phyloP scores from a whole-genome alignment of 64 coral and sea anemone species.

The Porites australiensis region DNA sequence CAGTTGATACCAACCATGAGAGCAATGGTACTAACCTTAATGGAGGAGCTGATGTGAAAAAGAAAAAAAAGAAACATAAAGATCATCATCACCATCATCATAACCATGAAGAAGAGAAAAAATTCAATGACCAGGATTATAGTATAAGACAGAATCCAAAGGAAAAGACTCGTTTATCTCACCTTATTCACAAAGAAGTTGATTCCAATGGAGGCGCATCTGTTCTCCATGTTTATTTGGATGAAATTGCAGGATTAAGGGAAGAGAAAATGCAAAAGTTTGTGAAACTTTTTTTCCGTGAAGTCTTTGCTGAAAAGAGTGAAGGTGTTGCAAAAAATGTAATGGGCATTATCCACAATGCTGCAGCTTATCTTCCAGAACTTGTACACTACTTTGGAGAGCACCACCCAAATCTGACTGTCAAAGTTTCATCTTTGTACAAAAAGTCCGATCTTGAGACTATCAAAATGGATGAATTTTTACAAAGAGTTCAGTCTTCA shows the following conservation, averaged over 20 bases:
- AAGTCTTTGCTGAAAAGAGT: slow-evolving; percentile 89
- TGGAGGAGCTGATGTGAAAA: slow-evolving; percentile 77
- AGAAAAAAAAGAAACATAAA: slow-evolving; percentile 91
- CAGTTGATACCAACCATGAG: slow-evolving; percentile 39
- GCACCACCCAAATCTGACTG: slow-evolving; percentile 81
- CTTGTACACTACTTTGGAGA: slow-evolving; percentile 87
- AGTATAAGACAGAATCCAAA: slow-evolving; percentile 83
- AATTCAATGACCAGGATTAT: slow-evolving; percentile 84
- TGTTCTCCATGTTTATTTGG: slow-evolving; percentile 86
- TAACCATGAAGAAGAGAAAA: slow-evolving; percentile 76
- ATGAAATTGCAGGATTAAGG: slow-evolving; percentile 87
- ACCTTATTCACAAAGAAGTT: slow-evolving; percentile 88
- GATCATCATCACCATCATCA: slow-evolving; percentile 72
- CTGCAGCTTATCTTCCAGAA: slow-evolving; percentile 90
- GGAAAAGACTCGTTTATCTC: slow-evolving; percentile 90
- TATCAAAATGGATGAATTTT: slow-evolving; percentile 88
- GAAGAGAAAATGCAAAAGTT: slow-evolving; percentile 92
- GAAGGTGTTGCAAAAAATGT: slow-evolving; percentile 78
- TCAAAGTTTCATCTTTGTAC: slow-evolving; percentile 87
- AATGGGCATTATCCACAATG: slow-evolving; percentile 95
- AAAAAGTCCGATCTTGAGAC: slow-evolving; percentile 97
- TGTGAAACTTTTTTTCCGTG: slow-evolving; percentile 95
- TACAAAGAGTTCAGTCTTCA: slow-evolving; percentile 75
- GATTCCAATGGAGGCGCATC: slow-evolving; percentile 94
- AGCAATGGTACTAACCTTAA: slow-evolving; percentile 46